Evolutionary conservation across 2,888 invertebrate species (phyloP).

Genomic region (Melanchra persicariae): DNA sequence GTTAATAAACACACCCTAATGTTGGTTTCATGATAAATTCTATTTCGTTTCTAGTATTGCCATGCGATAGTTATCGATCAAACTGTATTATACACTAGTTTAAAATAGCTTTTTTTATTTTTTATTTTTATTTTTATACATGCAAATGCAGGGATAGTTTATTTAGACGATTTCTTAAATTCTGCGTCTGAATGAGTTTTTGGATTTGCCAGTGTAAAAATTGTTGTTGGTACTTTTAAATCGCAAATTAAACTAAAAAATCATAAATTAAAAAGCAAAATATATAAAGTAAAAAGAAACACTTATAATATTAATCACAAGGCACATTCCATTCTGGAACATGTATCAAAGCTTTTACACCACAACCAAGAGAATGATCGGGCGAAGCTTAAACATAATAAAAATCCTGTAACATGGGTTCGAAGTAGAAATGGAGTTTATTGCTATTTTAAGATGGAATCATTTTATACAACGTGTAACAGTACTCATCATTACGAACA

Average conservation of each 20-base stretch:
- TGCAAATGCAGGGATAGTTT: conserved; percentile 12
- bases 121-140: conserved; percentile 8
- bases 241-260: conserved; percentile 31
- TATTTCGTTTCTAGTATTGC: not conserved
- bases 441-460: not conserved
- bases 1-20: conserved; percentile 9
- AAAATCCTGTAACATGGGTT: conserved; percentile 5
- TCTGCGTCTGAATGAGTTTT: not conserved
- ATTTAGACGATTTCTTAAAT: no score
- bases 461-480: no score
- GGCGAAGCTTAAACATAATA: conserved; percentile 28
- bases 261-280: conserved; percentile 38
- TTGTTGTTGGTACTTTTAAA: not conserved
- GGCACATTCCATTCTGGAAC: conserved; percentile 37
- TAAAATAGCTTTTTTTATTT: not conserved
- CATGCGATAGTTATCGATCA: conserved; percentile 14
- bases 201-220: not conserved
- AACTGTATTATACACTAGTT: conserved; percentile 1
- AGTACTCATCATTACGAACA: no score
- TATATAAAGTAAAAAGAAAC: conserved; percentile 42
- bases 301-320: conserved; percentile 49
- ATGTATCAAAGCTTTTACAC: conserved; percentile 46
- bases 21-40: not conserved
- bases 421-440: conserved; percentile 30
- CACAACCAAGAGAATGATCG: conserved; percentile 52